Conservation (phyloP, 2,797 vertebrate genomes). For the Propithecus perrieri region DNA sequence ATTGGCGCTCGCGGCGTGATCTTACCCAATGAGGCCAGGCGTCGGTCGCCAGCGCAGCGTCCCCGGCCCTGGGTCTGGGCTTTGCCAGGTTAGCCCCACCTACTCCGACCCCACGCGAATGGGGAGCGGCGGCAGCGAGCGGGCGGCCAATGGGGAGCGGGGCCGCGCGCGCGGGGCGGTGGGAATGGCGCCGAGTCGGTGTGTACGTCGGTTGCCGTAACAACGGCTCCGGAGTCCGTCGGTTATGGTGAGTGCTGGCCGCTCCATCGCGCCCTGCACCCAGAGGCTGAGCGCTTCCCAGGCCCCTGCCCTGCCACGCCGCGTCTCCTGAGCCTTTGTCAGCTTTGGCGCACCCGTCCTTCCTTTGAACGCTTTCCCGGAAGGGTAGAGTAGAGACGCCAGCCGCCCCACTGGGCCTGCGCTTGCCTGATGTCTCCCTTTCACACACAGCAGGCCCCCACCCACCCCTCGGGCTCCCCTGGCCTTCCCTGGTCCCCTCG, state of each 20-base stretch:
- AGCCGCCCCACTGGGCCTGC: neutral
- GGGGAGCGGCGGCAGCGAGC: neutral
- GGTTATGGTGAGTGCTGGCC: slow-evolving; percentile 64
- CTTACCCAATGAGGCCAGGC: neutral
- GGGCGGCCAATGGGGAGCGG: neutral
- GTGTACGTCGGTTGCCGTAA: slow-evolving; percentile 65
- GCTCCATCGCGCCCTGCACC: neutral
- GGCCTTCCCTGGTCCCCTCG: neutral
- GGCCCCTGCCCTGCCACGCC: neutral
- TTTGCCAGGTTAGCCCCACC: neutral
- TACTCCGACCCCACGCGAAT: neutral
- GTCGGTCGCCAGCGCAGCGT: neutral
- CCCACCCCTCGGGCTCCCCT: accelerated
- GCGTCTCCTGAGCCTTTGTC: neutral
- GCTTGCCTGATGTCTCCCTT: neutral
- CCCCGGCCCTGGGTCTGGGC: neutral
- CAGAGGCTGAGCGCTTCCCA: neutral
- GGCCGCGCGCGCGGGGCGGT: neutral
- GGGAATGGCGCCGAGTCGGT: neutral
- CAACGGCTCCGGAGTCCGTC: neutral
- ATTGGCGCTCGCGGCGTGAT: neutral
- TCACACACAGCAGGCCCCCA: neutral
- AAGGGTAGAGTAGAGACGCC: neutral
- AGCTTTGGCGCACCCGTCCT: neutral
- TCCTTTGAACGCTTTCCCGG: neutral